Conservation (phyloP, 2,888 invertebrate species). For the Macrosoma leucophasiata region DNA sequence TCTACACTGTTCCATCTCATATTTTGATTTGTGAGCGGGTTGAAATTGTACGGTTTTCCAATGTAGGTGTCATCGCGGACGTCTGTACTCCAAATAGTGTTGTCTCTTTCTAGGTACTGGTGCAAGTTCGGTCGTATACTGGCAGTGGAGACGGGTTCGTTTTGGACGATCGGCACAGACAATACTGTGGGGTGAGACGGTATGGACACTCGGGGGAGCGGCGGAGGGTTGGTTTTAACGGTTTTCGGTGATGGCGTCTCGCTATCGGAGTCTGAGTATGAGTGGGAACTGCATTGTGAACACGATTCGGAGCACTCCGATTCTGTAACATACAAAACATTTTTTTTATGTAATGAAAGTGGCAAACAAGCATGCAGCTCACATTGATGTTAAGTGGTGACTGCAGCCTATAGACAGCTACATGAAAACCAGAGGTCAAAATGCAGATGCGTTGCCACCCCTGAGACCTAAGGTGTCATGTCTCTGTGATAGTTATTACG, state of each 20-base stretch:
- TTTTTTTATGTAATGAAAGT: too few relatives aligned
- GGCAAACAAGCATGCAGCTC: too few relatives aligned
- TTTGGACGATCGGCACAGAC: slow-evolving; percentile 44
- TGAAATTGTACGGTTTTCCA: slow-evolving; percentile 31
- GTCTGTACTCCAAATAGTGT: slow-evolving; percentile 58
- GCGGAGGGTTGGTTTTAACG: slow-evolving; percentile 46
- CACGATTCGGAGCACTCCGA: slow-evolving; percentile 84
- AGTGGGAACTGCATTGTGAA: slow-evolving; percentile 75
- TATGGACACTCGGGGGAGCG: slow-evolving; percentile 30
- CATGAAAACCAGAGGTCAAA: too few relatives aligned
- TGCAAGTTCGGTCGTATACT: slow-evolving; percentile 62
- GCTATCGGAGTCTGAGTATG: slow-evolving; percentile 46
- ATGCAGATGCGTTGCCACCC: too few relatives aligned
- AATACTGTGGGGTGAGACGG: slow-evolving; percentile 38
- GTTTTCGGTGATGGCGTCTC: slow-evolving; percentile 38
- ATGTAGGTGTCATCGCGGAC: slow-evolving; percentile 38
- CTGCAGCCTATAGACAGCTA: too few relatives aligned
- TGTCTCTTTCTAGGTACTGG: slow-evolving; percentile 61
- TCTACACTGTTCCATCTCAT: slow-evolving; percentile 52
- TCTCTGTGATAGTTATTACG: too few relatives aligned
- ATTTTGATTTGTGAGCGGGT: slow-evolving; percentile 40
- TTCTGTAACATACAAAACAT: slow-evolving; percentile 53
- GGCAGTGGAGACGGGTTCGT: slow-evolving; percentile 44
- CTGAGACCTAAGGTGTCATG: too few relatives aligned
- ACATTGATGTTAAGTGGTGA: too few relatives aligned